These are phyloP conservation scores for Poecile montanus DNA, from an alignment of 2,797 vertebrate species.

Conservation along the genomic window DNA sequence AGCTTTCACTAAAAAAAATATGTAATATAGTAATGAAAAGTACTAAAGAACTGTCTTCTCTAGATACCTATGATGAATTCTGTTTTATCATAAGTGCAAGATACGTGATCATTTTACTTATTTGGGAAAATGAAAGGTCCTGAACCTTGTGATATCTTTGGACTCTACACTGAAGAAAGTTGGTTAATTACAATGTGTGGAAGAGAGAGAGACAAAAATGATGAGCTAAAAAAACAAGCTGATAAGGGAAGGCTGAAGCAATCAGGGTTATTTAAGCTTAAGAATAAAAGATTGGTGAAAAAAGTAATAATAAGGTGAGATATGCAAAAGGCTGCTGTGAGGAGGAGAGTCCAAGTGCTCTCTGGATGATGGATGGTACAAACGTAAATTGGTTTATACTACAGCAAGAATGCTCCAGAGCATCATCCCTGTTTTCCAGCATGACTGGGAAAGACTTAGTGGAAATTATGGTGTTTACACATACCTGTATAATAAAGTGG, in stretches of 20 bases:
- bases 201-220: not conserved
- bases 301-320: not conserved
- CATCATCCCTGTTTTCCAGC: not conserved
- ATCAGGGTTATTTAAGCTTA: not conserved
- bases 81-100: not conserved
- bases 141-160: not conserved
- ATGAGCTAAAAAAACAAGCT: not conserved
- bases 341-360: not conserved
- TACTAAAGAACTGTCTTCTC: not conserved
- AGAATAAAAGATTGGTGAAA: not conserved
- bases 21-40: not conserved
- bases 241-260: not conserved
- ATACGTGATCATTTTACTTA: not conserved
- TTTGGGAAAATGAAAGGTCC: not conserved
- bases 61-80: not conserved
- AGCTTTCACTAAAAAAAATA: not conserved
- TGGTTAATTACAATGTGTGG: not conserved
- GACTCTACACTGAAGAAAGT: not conserved
- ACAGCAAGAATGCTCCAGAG: not conserved
- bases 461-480: not conserved
- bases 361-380: not conserved
- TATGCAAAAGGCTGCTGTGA: not conserved
- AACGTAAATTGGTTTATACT: not conserved
- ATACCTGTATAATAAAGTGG: not conserved
- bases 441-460: not conserved